Conservation (phyloP, 2,797 vertebrate species). For the Rhinoraja longicauda region DNA sequence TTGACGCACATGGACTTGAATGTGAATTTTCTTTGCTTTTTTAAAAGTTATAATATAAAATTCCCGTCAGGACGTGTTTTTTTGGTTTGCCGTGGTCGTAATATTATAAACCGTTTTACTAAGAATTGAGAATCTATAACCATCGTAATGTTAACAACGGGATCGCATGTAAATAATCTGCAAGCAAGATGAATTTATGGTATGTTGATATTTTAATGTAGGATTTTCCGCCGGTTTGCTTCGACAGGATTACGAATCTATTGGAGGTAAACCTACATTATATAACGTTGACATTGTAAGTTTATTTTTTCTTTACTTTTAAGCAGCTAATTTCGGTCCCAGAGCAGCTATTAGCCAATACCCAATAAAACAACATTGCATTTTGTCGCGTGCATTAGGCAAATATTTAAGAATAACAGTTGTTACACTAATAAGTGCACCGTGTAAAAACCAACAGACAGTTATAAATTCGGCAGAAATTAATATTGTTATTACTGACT, state of each 20-base stretch:
- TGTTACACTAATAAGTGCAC: not conserved
- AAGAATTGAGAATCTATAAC: not conserved
- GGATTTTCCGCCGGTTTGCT: not conserved
- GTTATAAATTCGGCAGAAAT: not conserved
- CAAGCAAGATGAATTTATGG: not conserved
- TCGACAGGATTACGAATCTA: not conserved
- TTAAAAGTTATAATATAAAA: not conserved
- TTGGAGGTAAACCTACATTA: not conserved
- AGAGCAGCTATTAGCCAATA: not conserved
- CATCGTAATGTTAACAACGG: not conserved
- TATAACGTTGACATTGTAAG: not conserved
- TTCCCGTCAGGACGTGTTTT: not conserved
- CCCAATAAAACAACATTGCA: not conserved
- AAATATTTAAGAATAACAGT: not conserved
- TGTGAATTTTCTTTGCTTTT: not conserved
- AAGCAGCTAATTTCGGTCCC: not conserved
- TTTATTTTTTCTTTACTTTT: not conserved
- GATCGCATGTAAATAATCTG: not conserved
- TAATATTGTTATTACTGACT: not conserved
- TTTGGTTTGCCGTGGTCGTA: not conserved
- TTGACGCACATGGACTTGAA: not conserved
- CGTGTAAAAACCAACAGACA: not conserved
- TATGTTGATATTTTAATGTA: not conserved
- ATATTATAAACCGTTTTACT: not conserved
- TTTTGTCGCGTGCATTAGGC: not conserved